Evolutionary conservation across 1,140 invertebrate species (phyloP), one percentile per base, ranked within the genome.

Genomic region (Colletes gigas): DNA sequence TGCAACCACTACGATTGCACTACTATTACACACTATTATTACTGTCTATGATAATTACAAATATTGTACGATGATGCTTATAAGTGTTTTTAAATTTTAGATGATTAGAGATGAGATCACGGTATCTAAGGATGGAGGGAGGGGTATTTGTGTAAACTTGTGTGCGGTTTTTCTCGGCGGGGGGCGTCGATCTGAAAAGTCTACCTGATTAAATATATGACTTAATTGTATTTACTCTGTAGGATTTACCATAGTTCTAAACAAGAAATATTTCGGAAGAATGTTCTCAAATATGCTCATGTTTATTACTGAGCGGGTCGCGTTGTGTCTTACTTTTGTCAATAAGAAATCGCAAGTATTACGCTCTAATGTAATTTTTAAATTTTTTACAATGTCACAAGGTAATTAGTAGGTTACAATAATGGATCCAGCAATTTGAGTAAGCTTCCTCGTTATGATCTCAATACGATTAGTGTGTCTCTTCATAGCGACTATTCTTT

Each of bases 181-280:
- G 92, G 92, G 91, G 89, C 88, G 90, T 88, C 81, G 81, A 88
- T 91, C 92, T 92, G 92, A 93, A 92, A 92, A 92, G 91, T 93
- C 91, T 93, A 93, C 92, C 92, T 93, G 92, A 93, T 93, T 93
- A 93, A 93, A 93, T 92, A 92, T 93, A 93, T 93, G 92, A 90
- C 91, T 93, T 92, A 92, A 93, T 93, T 93, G 89, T 92, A 92
- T 92, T 92, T 93, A 92, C 91, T 92, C 90, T 92, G 90, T 92
- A 93, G 92, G 91, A 91, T 92, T 92, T 92, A 93, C 91, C 91
- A 92, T 93, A 93, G 92, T 92, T 89, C 90, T 92, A 90, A 92
- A 92, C 86, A 83, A 90, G 82, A 86, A 67, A 91, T 88, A 90
- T 89, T 90, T 90, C 88, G 84, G 84, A 85, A 88, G 84, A 87